Conservation (phyloP, 2,113 vertebrate species). For the Hippocampus zosterae region DNA sequence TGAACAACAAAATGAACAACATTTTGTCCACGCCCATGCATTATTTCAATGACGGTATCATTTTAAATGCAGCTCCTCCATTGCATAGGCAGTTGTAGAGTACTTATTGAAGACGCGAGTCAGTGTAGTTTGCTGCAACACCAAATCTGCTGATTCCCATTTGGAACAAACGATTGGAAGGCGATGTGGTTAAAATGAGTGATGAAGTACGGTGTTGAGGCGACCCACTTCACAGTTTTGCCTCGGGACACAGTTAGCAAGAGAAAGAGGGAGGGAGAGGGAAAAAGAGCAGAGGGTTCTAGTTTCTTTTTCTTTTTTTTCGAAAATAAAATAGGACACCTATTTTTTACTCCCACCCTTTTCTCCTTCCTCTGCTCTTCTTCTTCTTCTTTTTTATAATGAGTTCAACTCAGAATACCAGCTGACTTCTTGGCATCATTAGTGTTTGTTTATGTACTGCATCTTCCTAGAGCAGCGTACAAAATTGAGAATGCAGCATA, state of each 20-base stretch:
- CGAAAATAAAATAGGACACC: constrained; percentile 56
- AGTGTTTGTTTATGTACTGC: constrained; percentile 16
- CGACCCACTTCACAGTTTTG: constrained; percentile 50
- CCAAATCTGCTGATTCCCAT: constrained; percentile 23
- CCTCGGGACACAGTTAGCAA: constrained; percentile 28
- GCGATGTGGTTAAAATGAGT: constrained; percentile 24
- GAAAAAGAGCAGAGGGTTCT: constrained; percentile 32
- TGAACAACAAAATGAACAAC: too few species aligned
- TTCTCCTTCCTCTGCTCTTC: constrained; percentile 44
- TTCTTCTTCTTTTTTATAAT: constrained; percentile 41
- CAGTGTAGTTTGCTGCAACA: constrained; percentile 12
- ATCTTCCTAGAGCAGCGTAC: constrained; percentile 1
- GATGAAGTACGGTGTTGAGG: constrained; percentile 31
- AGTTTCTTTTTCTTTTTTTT: constrained; percentile 17
- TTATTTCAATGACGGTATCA: neutral
- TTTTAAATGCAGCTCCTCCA: neutral
- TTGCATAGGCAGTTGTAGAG: neutral
- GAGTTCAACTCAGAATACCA: constrained; percentile 27
- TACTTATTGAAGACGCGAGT: neutral
- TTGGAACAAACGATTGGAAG: constrained; percentile 31
- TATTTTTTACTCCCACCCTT: constrained; percentile 56
- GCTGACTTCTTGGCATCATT: constrained; percentile 35
- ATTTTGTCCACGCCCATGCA: neutral
- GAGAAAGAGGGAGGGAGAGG: constrained; percentile 13
- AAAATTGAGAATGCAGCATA: constrained; percentile 10